A percentile compares a stretch with the other conserved stretches of the same genome.
phyloP scores from a whole-genome alignment of 23 tunicate genomes.

The Diplosoma virens region DNA sequence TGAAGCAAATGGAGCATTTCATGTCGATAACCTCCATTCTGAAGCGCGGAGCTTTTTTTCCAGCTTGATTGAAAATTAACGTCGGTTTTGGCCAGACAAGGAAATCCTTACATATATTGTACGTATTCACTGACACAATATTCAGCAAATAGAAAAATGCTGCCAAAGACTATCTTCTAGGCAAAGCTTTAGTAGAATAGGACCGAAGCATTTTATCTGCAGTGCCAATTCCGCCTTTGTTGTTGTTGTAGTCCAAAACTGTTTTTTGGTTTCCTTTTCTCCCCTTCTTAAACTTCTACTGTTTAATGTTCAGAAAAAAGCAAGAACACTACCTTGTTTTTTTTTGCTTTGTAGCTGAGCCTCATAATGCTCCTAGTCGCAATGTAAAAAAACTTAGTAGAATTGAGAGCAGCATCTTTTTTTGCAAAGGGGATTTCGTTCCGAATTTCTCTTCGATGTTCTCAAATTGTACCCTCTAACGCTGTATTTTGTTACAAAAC shows the following conservation, averaged over 20 bases:
- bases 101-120: conserved; percentile 8
- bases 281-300: not conserved
- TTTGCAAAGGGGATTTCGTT: not conserved
- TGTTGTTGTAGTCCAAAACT: not conserved
- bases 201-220: conserved; percentile 1
- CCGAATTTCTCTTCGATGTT: conserved; percentile 31
- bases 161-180: conserved; percentile 8
- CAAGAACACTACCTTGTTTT: conserved; percentile 12
- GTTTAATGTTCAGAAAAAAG: not conserved
- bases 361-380: not conserved
- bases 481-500: not conserved
- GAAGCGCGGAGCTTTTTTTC: conserved; percentile 1
- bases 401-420: conserved; percentile 13
- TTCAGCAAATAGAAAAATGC: not conserved
- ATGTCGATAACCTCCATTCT: not conserved
- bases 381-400: conserved; percentile 2
- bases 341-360: conserved; percentile 21
- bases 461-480: conserved; percentile 27
- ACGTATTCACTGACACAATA: conserved; percentile 9
- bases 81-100: too few species aligned
- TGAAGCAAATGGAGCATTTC: not conserved
- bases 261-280: not conserved
- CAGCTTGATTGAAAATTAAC: conserved; percentile 3
- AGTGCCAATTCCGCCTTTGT: not conserved
- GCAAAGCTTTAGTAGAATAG: not conserved